phyloP scores from a whole-genome alignment of 2,888 invertebrate genomes.

The Apamea monoglypha region DNA sequence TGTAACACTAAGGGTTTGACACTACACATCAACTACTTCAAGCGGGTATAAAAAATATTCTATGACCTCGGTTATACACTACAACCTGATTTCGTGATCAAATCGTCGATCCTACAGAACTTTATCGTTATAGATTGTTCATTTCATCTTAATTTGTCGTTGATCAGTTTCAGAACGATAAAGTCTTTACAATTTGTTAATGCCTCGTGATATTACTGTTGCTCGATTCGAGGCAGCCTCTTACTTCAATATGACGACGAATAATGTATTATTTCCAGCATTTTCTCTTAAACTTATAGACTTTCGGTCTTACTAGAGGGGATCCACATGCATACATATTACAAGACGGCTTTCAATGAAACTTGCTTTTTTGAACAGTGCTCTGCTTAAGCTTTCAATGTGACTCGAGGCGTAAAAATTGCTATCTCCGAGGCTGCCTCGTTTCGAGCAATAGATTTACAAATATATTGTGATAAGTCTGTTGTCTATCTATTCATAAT shows the following conservation, averaged over 20 bases:
- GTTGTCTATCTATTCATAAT: slow-evolving; percentile 41
- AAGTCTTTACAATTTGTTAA: slow-evolving; percentile 32
- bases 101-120: slow-evolving; percentile 29
- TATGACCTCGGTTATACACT: slow-evolving; percentile 71
- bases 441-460: slow-evolving; percentile 10
- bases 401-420: neutral
- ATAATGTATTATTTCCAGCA: neutral
- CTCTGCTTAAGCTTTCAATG: neutral
- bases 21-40: slow-evolving; percentile 67
- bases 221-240: slow-evolving; percentile 30
- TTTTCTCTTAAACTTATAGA: neutral
- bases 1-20: slow-evolving; percentile 69
- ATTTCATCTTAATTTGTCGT: slow-evolving; percentile 1
- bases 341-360: neutral
- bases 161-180: slow-evolving; percentile 18
- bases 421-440: slow-evolving; percentile 26
- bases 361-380: neutral
- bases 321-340: neutral
- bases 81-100: slow-evolving; percentile 69
- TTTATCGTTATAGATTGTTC: slow-evolving; percentile 33
- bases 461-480: slow-evolving; percentile 25
- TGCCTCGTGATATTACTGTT: slow-evolving; percentile 23
- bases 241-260: neutral
- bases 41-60: slow-evolving; percentile 85
- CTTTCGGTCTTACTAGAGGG: neutral